Percentiles rank a stretch among this genome's conserved stretches.
Evolutionary conservation across 2,113 vertebrate species (phyloP).

Genomic region (Prionailurus bengalensis): DNA sequence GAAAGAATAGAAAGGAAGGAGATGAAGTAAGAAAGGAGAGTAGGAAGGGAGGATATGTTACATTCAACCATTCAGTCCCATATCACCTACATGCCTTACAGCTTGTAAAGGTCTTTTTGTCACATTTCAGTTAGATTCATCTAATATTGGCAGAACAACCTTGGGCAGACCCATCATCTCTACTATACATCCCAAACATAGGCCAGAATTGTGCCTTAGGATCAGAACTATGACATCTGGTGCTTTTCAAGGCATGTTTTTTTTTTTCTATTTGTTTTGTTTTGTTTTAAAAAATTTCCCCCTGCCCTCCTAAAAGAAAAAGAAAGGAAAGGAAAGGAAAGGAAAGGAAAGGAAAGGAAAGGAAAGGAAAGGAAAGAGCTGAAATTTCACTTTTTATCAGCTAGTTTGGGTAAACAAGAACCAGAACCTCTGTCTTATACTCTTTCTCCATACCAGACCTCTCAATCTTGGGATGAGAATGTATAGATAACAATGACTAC

Average conservation of each 20-base stretch:
- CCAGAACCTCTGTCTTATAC: background rate
- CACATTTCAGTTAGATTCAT: background rate
- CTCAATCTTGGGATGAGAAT: background rate
- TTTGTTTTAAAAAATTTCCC: background rate
- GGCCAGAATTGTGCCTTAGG: background rate
- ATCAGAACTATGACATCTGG: background rate
- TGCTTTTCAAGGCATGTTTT: background rate
- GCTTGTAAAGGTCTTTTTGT: background rate
- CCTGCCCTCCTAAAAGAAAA: background rate
- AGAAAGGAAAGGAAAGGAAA: background rate
- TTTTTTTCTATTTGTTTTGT: background rate
- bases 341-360: background rate
- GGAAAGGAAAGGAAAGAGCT: background rate
- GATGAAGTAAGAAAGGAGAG: background rate
- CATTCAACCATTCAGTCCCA: background rate
- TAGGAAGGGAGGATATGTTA: background rate
- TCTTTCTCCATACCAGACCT: background rate
- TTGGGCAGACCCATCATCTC: background rate
- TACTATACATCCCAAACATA: background rate
- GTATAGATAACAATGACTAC: background rate
- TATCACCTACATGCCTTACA: background rate
- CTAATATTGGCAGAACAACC: background rate
- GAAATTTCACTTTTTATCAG: background rate
- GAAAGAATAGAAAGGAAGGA: background rate
- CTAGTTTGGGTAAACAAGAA: background rate